Base-by-base conservation (phyloP, 2,113 vertebrate genomes). In the Onychostoma macrolepis region DNA sequence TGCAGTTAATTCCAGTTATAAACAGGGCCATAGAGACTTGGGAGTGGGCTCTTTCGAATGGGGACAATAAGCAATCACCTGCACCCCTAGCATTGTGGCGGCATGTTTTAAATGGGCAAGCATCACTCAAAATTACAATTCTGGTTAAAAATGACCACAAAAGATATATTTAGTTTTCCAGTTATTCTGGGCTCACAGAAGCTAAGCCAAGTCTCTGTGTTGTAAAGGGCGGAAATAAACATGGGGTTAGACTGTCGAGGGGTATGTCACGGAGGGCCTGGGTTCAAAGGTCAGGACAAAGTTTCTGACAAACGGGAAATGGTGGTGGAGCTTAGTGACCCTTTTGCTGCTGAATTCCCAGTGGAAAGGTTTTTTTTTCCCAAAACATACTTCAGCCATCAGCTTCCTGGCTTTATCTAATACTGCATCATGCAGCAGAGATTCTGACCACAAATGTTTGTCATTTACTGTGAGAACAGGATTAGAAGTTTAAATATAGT, bases 401-500 rank as follows among this genome's bases (percentile, higher is more conserved):
- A 53, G 26, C 38, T 83, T 83, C 65, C 81, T 11, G 41, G 41
- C 41, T 65, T 83, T 83, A 83, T 83, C 81, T 50, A 33, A 71
- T 71, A 15, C 63, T 48, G 19, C 28, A 83, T 83, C 81, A 71
- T 30, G 43, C 81, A 71, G 41, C 28, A n/a, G 43, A 83, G 43
- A 71, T 71, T 71, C 65, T 8, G 28, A 50, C 43, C 65, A 71
- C 81, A 71, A 83, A 83, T 83, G 43, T 71, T 71, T 83, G 81
- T 83, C 81, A 24, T 83, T 50, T 50, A 69, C 81, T 83, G 81
- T 83, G 81, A 83, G 81, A 83, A 83, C 81, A 69, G 65, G 81
- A 83, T 71, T 83, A 83, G 63, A 83, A 50, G 43, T 83, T 83
- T 83, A 83, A 83, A 83, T 83, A 83, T 83, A 83, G 81, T 6